Base-by-base conservation (phyloP, 2,888 invertebrate species). In the Scaptomyza caliginosa region DNA sequence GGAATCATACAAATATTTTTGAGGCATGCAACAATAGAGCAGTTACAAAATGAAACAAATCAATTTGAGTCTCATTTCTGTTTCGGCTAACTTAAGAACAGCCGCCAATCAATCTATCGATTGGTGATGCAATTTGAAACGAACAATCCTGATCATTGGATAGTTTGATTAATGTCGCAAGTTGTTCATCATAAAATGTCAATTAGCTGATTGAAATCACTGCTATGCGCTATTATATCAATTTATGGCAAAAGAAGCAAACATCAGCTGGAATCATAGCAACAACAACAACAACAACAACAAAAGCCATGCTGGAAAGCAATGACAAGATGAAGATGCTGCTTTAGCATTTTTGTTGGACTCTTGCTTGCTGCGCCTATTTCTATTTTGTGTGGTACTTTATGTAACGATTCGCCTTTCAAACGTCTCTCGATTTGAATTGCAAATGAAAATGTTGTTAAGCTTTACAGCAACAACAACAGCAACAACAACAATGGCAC, bases 191-290 rank as follows among this genome's bases (percentile, higher is more conserved):
- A 85, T 84, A 85, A 83, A 85, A 84, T 74, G 83, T 81, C 83
- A 85, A 84, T 84, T 84, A 84, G 72, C 69, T 73, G 83, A 82
- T 82, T 64, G 76, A 78, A 78, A 84, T 84, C 85, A 74, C 62
- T 57, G 71, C 46, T 59, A 45, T 67, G 49, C 57, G 75, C 74
- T 74, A 77, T 82, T 76, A 78, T 80, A 69, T 71, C 77, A 83
- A 81, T 80, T 80, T 79, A 80, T 84, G 71, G 67, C 67, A 66
- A 72, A 67, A 59, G 77, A 21, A 26, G 16, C 39, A 60, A n/a
- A n/a, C n/a, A n/a, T n/a, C n/a, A n/a, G n/a, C n/a, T n/a, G n/a
- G 48, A 54, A 54, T 43, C 43, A 21, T 26, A 24, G 32, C 19
- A n/a, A 32, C 0, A 45, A 16, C 34, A 38, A 30, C 42, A 13